Base-by-base conservation (phyloP, 2,888 invertebrate species). In the Caenorhabditis virilis region DNA sequence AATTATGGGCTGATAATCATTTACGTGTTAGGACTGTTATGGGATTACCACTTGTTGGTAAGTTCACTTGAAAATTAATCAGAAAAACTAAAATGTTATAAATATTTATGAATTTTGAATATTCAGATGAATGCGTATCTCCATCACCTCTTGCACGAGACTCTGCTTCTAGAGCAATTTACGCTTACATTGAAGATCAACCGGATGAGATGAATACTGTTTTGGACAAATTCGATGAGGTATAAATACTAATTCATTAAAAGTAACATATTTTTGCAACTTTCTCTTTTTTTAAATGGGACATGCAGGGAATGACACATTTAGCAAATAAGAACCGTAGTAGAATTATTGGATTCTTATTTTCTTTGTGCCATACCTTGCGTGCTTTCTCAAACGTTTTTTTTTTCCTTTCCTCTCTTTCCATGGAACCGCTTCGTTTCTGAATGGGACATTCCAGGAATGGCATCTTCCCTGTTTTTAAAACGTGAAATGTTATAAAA, bases 121-220 rank as follows among this genome's bases (percentile, higher is more conserved):
- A 62, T 73, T 6, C 58, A 75, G 76, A 70, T 26, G 74, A 76
- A 52, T 68, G 72, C 47, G 65, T 69, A 1, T 69, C 77, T 5
- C 50, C 57, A 20, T 49, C 64, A 3, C 47, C 47, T 0, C 58
- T 76, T 51, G 88, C 95, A 49, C 91, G 95, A 83, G 88, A 89
- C 69, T 90, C 94, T 1, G 90, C 91, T 0, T 90, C 94, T 0
- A 86, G 88, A 61, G 91, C 93, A 7, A 86, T 95, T 49, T 90
- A 91, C 0, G 87, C 39, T 11, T 69, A 56, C 49, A 54, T 77
- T n/a, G 60, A 62, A 20, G 64, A 71, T 22, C 66, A 64, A 47
- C 73, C 76, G 0, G 49, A 59, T 4, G 49, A 75, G 30, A 59
- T 74, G 53, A 39, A 46, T 15, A 1, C 48, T 0, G 50, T 62